These are phyloP conservation scores for Morone saxatilis DNA, from an alignment of 2,113 vertebrate species.

Conservation along the genomic window DNA sequence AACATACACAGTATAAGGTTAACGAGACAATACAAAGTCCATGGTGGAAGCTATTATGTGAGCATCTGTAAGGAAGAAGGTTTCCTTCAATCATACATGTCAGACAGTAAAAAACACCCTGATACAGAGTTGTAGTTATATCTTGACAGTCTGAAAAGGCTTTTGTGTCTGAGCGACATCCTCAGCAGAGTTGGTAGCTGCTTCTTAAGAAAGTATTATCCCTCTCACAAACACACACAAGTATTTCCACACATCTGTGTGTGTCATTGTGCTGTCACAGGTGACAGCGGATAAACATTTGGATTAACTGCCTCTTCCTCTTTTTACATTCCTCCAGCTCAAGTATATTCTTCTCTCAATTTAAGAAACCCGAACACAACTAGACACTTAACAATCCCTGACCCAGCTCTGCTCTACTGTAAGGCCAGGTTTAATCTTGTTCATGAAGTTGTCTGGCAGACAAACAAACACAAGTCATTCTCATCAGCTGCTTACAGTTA, in stretches of 20 bases:
- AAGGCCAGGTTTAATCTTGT: neutral
- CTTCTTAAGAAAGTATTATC: conserved; percentile 48
- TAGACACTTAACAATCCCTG: neutral
- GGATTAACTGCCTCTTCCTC: conserved; percentile 49
- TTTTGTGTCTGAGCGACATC: conserved; percentile 52
- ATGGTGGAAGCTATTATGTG: conserved; percentile 7
- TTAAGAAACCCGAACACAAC: conserved; percentile 13
- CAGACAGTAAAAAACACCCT: conserved; percentile 2
- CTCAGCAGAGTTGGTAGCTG: conserved; percentile 40
- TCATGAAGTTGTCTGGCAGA: neutral
- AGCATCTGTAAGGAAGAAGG: neutral
- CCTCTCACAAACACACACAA: neutral
- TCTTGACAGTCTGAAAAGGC: conserved; percentile 54
- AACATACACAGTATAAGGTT: conserved; percentile 8
- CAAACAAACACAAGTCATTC: neutral
- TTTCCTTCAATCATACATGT: conserved; percentile 31
- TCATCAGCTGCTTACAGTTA: neutral
- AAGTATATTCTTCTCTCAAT: neutral
- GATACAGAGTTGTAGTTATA: conserved; percentile 25
- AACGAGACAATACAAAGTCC: conserved; percentile 42
- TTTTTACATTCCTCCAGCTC: conserved; percentile 30
- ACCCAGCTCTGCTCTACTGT: neutral
- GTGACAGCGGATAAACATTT: conserved; percentile 69
- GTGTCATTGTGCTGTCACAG: conserved; percentile 56
- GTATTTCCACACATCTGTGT: conserved; percentile 1